phyloP scores from a whole-genome alignment of 2,797 vertebrate genomes.

The Acridotheres tristis region DNA sequence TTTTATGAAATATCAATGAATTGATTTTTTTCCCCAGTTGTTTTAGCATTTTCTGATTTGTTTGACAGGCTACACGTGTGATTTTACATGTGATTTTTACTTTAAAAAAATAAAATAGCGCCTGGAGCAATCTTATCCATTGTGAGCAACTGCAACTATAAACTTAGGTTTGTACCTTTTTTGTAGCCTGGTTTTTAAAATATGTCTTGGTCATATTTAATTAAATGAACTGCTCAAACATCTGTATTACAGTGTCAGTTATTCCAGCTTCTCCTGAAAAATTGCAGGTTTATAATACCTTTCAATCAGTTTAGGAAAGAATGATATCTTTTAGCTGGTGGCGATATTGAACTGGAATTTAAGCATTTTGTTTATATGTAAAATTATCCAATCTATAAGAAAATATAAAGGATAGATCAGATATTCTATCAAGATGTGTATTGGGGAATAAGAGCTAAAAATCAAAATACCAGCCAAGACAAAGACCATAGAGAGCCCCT shows the following conservation, averaged over 20 bases:
- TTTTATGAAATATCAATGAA: not conserved
- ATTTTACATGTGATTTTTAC: not conserved
- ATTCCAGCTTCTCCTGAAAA: not conserved
- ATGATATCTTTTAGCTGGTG: not conserved
- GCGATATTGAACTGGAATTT: not conserved
- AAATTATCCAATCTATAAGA: not conserved
- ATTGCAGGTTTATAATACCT: not conserved
- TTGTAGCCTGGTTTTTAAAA: not conserved
- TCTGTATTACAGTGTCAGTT: not conserved
- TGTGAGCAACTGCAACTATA: not conserved
- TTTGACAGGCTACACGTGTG: not conserved
- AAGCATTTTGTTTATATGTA: not conserved
- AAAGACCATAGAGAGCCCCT: not conserved
- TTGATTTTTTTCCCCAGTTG: rapidly evolving
- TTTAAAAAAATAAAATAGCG: not conserved
- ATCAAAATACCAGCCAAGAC: not conserved
- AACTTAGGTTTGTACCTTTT: not conserved
- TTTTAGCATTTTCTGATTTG: not conserved
- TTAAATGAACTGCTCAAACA: not conserved
- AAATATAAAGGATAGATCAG: not conserved
- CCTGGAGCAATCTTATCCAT: not conserved
- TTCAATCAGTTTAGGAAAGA: not conserved
- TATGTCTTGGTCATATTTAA: not conserved
- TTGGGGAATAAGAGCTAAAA: not conserved
- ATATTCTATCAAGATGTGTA: not conserved